Evolutionary conservation across 1,140 invertebrate genomes (phyloP).

Genomic region (Gryllus bimaculatus): DNA sequence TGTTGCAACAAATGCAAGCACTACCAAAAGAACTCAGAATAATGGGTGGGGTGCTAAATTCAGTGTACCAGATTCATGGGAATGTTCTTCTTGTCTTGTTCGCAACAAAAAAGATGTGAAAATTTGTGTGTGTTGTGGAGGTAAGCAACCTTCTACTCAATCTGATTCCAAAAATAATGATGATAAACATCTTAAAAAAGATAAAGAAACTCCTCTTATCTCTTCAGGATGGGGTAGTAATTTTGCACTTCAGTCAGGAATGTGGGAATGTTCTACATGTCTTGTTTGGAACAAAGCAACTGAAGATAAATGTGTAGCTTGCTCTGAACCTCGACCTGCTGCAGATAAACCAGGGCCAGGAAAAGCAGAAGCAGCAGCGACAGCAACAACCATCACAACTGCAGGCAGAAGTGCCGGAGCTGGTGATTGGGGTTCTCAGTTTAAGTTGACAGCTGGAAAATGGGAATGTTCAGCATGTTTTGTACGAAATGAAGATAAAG

Average conservation of each 20-base stretch:
- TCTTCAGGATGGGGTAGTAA: slow-evolving; percentile 31
- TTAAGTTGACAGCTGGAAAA: slow-evolving; percentile 41
- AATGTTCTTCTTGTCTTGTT: slow-evolving; percentile 54
- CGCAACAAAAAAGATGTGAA: slow-evolving; percentile 44
- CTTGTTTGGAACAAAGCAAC: slow-evolving; percentile 45
- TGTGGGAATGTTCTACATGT: slow-evolving; percentile 58
- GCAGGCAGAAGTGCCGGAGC: too few relatives aligned
- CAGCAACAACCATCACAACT: too few relatives aligned
- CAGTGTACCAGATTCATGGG: slow-evolving; percentile 42
- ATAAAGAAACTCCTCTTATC: too few relatives aligned
- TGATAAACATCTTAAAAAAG: too few relatives aligned
- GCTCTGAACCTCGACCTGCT: too few relatives aligned
- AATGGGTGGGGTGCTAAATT: neutral
- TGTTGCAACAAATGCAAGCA: neutral
- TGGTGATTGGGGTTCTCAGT: slow-evolving; percentile 40
- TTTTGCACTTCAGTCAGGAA: slow-evolving; percentile 42
- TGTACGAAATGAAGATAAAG: slow-evolving; percentile 48
- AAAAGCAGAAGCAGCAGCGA: too few relatives aligned
- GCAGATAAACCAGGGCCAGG: too few relatives aligned
- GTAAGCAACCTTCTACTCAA: slow-evolving; percentile 33
- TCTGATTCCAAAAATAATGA: too few relatives aligned
- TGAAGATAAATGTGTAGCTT: too few relatives aligned
- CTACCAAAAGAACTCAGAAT: neutral
- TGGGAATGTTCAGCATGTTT: slow-evolving; percentile 60
- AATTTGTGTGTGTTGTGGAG: slow-evolving; percentile 55